A percentile compares a stretch with the other conserved stretches of the same genome.
These are phyloP conservation scores for Cephalopholis sonnerati DNA, from an alignment of 2,113 vertebrate species.

Conservation along the genomic window DNA sequence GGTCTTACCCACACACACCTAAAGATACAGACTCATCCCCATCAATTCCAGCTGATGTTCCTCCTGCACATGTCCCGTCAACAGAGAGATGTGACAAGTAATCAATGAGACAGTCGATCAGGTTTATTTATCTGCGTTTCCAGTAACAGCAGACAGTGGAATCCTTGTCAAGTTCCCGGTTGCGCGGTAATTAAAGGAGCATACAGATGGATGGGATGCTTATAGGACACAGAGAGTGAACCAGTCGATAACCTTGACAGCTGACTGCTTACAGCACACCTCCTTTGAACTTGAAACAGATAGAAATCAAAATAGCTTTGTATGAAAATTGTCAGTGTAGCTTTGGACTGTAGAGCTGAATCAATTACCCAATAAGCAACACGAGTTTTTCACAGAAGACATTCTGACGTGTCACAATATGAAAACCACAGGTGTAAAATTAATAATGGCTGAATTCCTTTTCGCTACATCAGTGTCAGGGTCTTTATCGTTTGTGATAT, in stretches of 20 bases:
- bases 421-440: background rate
- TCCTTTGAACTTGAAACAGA: conserved; percentile 18
- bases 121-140: conserved; percentile 82
- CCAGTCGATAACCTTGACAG: conserved; percentile 29
- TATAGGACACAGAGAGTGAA: conserved; percentile 12
- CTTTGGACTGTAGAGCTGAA: background rate
- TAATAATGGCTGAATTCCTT: background rate
- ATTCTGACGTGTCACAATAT: background rate
- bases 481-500: background rate
- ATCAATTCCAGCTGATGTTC: conserved; percentile 71
- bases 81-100: conserved; percentile 70
- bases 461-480: background rate
- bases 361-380: background rate
- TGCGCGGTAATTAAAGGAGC: conserved; percentile 63
- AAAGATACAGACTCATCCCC: conserved; percentile 58
- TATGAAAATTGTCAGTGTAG: background rate
- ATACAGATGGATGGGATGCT: conserved; percentile 59
- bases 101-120: conserved; percentile 77
- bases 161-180: conserved; percentile 81
- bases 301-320: background rate
- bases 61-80: conserved; percentile 57
- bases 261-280: conserved; percentile 13
- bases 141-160: conserved; percentile 77
- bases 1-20: background rate
- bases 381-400: background rate